These are phyloP conservation scores for Trichonephila inaurata DNA, from an alignment of 1,140 invertebrate species.

Conservation along the genomic window DNA sequence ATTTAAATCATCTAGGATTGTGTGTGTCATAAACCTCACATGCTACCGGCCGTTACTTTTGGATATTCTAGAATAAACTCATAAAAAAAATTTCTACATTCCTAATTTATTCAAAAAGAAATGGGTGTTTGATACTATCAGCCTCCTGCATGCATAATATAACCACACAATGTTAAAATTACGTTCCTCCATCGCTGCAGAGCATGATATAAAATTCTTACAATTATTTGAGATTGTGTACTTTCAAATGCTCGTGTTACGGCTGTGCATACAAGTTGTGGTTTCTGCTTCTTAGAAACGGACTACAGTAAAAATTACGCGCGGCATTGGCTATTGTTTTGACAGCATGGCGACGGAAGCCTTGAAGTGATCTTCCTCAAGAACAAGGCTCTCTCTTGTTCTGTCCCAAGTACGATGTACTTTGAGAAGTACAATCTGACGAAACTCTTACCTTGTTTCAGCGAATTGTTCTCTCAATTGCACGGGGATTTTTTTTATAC, in stretches of 20 bases:
- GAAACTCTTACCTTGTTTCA: not conserved
- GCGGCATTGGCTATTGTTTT: not conserved
- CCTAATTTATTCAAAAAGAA: no score
- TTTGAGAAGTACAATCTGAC: not conserved
- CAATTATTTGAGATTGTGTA: not conserved
- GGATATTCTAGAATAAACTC: no score
- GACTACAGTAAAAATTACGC: not conserved
- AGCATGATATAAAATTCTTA: not conserved
- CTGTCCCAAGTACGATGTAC: not conserved
- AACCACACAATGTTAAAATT: no score
- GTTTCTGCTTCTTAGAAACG: not conserved
- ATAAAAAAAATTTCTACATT: no score
- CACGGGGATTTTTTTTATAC: no score
- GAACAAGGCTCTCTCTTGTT: not conserved
- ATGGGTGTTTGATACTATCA: no score
- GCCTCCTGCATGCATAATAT: no score
- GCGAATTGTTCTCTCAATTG: no score
- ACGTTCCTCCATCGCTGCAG: not conserved
- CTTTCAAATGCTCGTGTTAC: not conserved
- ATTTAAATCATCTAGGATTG: no score
- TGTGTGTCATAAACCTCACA: no score
- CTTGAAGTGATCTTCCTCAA: not conserved
- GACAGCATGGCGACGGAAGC: not conserved
- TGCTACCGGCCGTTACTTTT: no score
- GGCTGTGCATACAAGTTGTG: not conserved